Percentiles rank a stretch among this genome's conserved stretches.
Conservation (phyloP, 1,140 invertebrate species). For the Marisa cornuarietis region DNA sequence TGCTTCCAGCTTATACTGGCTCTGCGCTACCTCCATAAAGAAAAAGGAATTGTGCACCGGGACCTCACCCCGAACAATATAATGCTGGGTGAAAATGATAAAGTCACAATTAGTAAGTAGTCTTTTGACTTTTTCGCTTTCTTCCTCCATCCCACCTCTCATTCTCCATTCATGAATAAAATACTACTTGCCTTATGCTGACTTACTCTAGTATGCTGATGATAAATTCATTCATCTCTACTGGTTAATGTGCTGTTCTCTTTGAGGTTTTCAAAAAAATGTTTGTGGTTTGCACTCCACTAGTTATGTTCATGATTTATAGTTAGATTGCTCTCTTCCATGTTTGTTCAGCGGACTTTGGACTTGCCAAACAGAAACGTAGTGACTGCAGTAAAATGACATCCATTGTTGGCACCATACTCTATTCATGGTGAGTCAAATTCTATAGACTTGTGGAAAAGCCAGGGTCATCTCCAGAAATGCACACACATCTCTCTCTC, state of each 20-base stretch:
- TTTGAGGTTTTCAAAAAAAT: not conserved
- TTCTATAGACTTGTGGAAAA: not conserved
- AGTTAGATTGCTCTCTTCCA: not conserved
- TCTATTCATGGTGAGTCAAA: slow-evolving; percentile 65
- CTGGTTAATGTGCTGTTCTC: not conserved
- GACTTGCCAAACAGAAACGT: slow-evolving; percentile 66
- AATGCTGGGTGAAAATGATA: slow-evolving; percentile 66
- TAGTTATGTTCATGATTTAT: not conserved
- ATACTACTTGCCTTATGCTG: too few species aligned
- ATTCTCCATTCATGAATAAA: not conserved
- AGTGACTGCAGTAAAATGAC: slow-evolving; percentile 66
- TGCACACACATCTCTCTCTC: too few species aligned
- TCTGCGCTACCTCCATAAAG: slow-evolving; percentile 67
- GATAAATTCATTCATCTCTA: too few species aligned
- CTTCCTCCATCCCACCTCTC: not conserved
- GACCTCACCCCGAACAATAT: slow-evolving; percentile 67
- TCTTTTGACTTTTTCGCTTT: not conserved
- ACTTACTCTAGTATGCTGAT: too few species aligned
- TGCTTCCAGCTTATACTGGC: slow-evolving; percentile 62
- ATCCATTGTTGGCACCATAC: slow-evolving; percentile 67
- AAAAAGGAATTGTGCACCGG: slow-evolving; percentile 66
- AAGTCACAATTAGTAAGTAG: slow-evolving; percentile 67
- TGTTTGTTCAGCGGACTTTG: slow-evolving; percentile 64
- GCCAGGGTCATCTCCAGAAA: too few species aligned
- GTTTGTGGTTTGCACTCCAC: not conserved